Evolutionary conservation across 1,140 invertebrate species (phyloP).

Genomic region (Temnothorax longispinosus): DNA sequence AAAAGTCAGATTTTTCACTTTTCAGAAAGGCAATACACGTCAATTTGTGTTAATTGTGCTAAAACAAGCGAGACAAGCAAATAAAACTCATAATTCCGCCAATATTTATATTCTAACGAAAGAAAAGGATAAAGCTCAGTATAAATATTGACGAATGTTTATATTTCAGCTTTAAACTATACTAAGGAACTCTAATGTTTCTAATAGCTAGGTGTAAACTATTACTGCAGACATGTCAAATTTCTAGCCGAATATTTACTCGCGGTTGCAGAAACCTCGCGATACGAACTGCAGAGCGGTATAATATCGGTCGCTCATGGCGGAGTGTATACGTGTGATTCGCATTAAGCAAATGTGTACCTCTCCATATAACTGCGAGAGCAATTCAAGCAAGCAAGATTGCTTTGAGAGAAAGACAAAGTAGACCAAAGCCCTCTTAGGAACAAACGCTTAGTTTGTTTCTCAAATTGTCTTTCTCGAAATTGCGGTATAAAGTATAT

Average conservation of each 20-base stretch:
- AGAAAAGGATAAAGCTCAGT: background rate
- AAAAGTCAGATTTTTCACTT: background rate
- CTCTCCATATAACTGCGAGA: background rate
- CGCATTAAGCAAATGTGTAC: slow-evolving; percentile 24
- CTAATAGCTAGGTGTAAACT: slow-evolving; percentile 2
- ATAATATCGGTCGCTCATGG: slow-evolving; percentile 14
- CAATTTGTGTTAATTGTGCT: background rate
- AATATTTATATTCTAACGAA: background rate
- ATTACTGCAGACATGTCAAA: slow-evolving; percentile 1
- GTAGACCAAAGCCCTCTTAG: background rate
- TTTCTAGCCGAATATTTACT: background rate
- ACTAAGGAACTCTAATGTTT: background rate
- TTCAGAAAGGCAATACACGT: no score
- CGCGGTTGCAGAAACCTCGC: background rate
- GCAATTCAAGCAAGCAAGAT: slow-evolving; percentile 17
- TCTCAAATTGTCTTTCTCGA: background rate
- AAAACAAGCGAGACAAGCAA: background rate
- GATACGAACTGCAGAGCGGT: background rate
- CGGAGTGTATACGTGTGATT: slow-evolving; percentile 6
- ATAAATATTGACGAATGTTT: background rate
- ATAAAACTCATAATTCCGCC: background rate
- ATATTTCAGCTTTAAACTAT: background rate
- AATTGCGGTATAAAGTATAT: background rate
- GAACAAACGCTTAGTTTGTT: slow-evolving; percentile 3
- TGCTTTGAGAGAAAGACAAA: background rate